Evolutionary conservation across 2,113 vertebrate genomes (phyloP).

Genomic region (Cichladusa arquata): DNA sequence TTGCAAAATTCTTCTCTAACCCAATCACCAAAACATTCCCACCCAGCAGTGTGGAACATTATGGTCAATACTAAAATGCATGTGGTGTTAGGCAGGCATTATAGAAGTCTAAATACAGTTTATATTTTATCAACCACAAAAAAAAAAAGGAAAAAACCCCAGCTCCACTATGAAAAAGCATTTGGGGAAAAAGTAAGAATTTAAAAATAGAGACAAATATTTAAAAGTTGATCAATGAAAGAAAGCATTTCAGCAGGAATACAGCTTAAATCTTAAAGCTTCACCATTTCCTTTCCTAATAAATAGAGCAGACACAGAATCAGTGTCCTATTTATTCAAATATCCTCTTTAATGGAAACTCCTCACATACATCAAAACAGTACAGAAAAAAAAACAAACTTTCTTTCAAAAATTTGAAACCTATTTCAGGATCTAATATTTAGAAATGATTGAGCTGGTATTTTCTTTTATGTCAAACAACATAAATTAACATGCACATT

Average conservation of each 20-base stretch:
- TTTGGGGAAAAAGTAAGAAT: background rate
- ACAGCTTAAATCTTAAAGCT: background rate
- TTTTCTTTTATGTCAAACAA: background rate
- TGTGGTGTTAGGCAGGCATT: background rate
- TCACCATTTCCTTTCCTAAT: background rate
- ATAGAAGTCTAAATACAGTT: background rate
- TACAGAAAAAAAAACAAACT: background rate
- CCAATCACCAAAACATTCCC: background rate
- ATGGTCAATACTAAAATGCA: background rate
- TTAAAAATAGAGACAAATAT: background rate
- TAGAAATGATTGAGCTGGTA: background rate
- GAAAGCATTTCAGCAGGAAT: background rate
- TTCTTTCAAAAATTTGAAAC: background rate
- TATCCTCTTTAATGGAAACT: background rate
- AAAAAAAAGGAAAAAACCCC: background rate
- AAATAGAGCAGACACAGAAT: background rate
- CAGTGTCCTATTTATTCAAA: background rate
- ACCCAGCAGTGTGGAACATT: background rate
- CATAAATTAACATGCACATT: slow-evolving; percentile 5
- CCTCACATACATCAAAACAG: background rate
- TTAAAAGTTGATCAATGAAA: background rate
- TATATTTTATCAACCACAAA: background rate
- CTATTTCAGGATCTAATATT: background rate
- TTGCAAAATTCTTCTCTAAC: background rate
- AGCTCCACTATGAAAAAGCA: background rate